These are phyloP conservation scores for Siphlonurus alternatus DNA, from an alignment of 2,888 invertebrate species.

Conservation along the genomic window DNA sequence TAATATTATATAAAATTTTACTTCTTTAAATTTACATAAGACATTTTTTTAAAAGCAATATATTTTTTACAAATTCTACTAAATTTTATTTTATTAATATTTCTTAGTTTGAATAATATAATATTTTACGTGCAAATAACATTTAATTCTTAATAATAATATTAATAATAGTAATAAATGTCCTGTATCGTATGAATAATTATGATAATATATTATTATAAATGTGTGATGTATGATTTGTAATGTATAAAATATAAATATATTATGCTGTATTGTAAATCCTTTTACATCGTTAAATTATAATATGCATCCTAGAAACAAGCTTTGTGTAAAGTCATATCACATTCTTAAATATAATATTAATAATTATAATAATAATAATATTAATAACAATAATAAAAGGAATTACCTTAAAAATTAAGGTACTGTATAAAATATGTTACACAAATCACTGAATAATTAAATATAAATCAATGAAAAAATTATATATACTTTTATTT, in stretches of 20 bases:
- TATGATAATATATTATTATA: background rate
- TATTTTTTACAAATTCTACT: too few species aligned
- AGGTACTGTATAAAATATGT: background rate
- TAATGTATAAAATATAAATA: background rate
- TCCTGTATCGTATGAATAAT: background rate
- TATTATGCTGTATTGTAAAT: background rate
- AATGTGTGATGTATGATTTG: background rate
- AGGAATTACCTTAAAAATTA: background rate
- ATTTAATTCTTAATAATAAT: background rate
- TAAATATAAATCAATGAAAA: background rate
- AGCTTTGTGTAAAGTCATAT: background rate
- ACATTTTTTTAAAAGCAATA: too few species aligned
- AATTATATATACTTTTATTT: background rate
- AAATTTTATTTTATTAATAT: background rate
- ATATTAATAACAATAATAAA: background rate
- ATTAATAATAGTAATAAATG: too few species aligned
- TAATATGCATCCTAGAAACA: background rate
- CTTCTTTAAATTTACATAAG: too few species aligned
- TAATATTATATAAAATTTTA: too few species aligned
- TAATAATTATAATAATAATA: background rate
- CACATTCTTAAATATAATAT: too few species aligned
- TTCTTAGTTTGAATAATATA: background rate
- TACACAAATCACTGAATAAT: background rate
- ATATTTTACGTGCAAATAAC: background rate
- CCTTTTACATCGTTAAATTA: background rate